Evolutionary conservation across 2,888 invertebrate genomes (phyloP), one percentile per base, ranked within the genome.

Genomic region (Acrobasis consociella): DNA sequence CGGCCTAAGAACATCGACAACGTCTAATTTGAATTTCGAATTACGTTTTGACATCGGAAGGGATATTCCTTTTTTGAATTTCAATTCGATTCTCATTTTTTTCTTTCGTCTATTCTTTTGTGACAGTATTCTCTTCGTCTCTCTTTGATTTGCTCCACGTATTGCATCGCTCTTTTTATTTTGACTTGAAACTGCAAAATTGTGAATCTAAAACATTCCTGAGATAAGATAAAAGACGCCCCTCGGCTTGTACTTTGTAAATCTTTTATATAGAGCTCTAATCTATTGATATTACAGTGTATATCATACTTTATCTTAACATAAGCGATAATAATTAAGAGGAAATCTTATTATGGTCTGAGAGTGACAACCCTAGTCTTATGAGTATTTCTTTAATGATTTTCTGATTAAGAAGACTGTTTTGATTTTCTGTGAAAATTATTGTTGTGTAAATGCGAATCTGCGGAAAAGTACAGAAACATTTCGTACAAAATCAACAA

Each of bases 341-440:
- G 66, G 72, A 75, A 76, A 75, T 73, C 73, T 77, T 80, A 76
- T 75, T 76, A 76, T 75, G 74, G 72, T 78, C 75, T 75, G 77
- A 78, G 78, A 81, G 81, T 80, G 83, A 76, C 74, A 62, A 71
- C 73, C 75, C 86, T 85, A 85, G 85, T 83, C 85, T 82, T 80
- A 79, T 72, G 78, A 81, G 80, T 85, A 83, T 78, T 81, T 81
- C 71, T 73, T 72, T 73, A 67, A 70, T 69, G 71, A 71, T 81
- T 82, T 83, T 78, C 79, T 67, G 78, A 78, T 65, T 76, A 77
- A 84, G 78, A 87, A 90, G 90, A 90, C 89, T 90, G 90, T 83
- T 82, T 76, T 77, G 64, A 77, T 79, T 81, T 78, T 78, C 74
- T 77, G 71, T 77, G 72, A 75, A 74, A 75, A 73, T 73, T 69